Evolutionary conservation across 2,797 vertebrate species (phyloP), one percentile per base, ranked within the genome.

Genomic region (Eptatretus atami): DNA sequence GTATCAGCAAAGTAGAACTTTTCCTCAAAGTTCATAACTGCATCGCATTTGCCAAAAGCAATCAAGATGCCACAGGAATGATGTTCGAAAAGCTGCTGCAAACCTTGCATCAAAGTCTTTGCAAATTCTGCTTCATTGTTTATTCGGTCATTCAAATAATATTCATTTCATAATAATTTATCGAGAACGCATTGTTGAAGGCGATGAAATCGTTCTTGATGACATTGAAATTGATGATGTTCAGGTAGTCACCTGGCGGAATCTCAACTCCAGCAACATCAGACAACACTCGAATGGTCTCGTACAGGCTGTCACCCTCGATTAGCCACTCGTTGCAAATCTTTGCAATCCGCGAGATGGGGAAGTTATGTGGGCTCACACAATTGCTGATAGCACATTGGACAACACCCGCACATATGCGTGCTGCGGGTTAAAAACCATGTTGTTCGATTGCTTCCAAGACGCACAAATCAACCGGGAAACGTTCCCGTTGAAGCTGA

Each of bases 221-320:
- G 54, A 57, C n/a, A n/a, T n/a, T n/a, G n/a, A n/a, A n/a, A n/a
- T 15, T 57, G 13, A 57, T 57, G 54, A 57, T 57, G 54, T 57
- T 15, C 54, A 57, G 15, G 54, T 57, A 57, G 15, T 15, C 54
- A 15, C 54, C 15, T 57, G 54, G 54, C 15, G 54, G 54, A 13
- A 57, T 57, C 13, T 13, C 13, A 57, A 13, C 13, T 13, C 13
- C 54, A 13, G 54, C 54, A 15, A 57, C 54, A 57, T 3, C 15
- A 57, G 13, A 13, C 54, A 57, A 57, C 54, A 57, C 13, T 13
- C 54, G 1, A 13, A 3, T 57, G 13, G 3, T 57, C 54, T 57
- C 54, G 54, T 57, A 57, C 54, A 57, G 13, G 13, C 54, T 57
- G 54, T 57, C 54, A 13, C 54, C 54, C 15, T 57, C 54, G 15